These are phyloP conservation scores for Anhinga rufa DNA, from an alignment of 2,113 vertebrate genomes.

Conservation along the genomic window DNA sequence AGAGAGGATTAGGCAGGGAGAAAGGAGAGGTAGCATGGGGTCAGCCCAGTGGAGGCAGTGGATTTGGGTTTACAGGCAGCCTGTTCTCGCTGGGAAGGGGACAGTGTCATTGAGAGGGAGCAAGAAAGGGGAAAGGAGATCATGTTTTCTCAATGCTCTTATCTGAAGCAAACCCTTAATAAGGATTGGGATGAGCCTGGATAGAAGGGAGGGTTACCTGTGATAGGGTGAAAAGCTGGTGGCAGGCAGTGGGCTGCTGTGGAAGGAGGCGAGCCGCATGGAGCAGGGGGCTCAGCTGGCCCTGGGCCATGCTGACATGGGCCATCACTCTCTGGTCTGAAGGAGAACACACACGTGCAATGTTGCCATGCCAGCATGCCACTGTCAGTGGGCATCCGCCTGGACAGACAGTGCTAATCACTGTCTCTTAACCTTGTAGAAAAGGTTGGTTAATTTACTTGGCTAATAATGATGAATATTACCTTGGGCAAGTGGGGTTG, in stretches of 20 bases:
- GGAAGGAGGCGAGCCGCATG: fast-evolving
- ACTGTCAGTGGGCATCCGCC: background rate
- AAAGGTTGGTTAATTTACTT: background rate
- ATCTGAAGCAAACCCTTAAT: slow-evolving; percentile 49
- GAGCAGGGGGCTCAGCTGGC: background rate
- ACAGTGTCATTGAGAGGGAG: slow-evolving; percentile 27
- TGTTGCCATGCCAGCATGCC: background rate
- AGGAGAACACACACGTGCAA: background rate
- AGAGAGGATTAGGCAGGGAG: background rate
- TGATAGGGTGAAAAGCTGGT: background rate
- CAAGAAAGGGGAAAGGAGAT: slow-evolving; percentile 51
- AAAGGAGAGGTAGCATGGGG: background rate
- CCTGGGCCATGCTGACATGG: fast-evolving
- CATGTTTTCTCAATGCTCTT: slow-evolving; percentile 56
- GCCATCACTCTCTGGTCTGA: fast-evolving
- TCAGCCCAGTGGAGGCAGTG: background rate
- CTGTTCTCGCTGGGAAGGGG: background rate
- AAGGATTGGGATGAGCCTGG: slow-evolving; percentile 46
- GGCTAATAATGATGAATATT: background rate
- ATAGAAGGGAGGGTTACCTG: background rate
- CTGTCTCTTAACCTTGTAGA: background rate
- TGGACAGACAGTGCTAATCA: fast-evolving
- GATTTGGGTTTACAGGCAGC: background rate
- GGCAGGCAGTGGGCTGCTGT: background rate
- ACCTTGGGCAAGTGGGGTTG: fast-evolving